These are phyloP conservation scores for Chelonoidis abingdonii DNA, from an alignment of 2,113 vertebrate species.

Conservation along the genomic window DNA sequence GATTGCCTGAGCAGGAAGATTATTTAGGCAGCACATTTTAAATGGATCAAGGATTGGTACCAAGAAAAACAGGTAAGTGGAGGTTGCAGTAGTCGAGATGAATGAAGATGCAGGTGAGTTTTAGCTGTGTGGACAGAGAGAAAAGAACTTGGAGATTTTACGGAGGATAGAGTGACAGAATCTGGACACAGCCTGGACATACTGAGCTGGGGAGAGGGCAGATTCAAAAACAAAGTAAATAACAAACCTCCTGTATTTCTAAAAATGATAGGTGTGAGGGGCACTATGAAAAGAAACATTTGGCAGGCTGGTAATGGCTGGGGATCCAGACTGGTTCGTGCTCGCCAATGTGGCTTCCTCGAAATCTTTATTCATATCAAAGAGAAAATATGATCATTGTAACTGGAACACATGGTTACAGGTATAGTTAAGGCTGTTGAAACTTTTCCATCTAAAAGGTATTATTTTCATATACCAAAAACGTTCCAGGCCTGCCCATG, in stretches of 20 bases:
- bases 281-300: background rate
- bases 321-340: background rate
- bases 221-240: background rate
- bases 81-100: background rate
- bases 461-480: too few relatives aligned
- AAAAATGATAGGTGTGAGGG: accelerated
- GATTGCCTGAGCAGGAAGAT: background rate
- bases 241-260: accelerated
- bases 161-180: background rate
- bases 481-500: too few relatives aligned
- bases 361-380: background rate
- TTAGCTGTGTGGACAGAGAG: background rate
- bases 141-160: background rate
- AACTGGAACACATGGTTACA: too few relatives aligned
- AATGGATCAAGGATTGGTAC: background rate
- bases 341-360: background rate
- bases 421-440: too few relatives aligned
- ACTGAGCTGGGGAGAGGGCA: background rate
- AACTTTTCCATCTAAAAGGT: too few relatives aligned
- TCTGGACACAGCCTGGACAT: background rate
- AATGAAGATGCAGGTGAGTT: background rate
- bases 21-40: background rate
- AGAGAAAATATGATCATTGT: too few relatives aligned
- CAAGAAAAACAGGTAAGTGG: background rate
- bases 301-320: background rate